Base-by-base conservation (phyloP, 2,113 vertebrate species). In the Nothocercus nigrocapillus region DNA sequence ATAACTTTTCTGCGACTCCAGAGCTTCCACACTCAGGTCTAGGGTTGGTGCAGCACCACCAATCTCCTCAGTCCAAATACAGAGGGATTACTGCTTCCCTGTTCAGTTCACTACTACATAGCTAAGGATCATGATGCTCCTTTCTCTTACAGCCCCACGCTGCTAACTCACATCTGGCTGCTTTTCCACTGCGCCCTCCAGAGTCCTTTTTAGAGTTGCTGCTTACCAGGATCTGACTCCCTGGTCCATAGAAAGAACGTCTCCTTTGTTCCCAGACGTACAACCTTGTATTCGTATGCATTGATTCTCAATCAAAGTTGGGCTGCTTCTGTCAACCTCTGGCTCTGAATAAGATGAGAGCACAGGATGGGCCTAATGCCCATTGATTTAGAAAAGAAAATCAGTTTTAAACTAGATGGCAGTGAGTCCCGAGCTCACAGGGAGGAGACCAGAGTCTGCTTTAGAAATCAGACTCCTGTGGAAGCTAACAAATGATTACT, bases 291-390 rank as follows among this genome's bases (percentile, higher is more conserved):
- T 96, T 77, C 93, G 54, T 47, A 14, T 40, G 40, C 54, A 42
- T 62, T 80, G 79, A 89, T 91, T 93, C 51, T 82, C 91, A 77
- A 32, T 91, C 67, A 87, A 69, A 88, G 66, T 14, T 53, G 44
- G 79, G n/a, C 44, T 83, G 7, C 40, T 90, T 81, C 59, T 91
- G 54, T 89, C 75, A 54, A 12, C 63, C 51, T 63, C 49, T 91
- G 75, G n/a, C 75, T 88, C 69, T 70, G 45, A 88, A 80, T 44
- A 78, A 88, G 75, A 80, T 63, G 32, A 74, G 47, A 83, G 17
- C 17, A 28, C n/a, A 40, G 45, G 44, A 82, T 76, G 92, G 59
- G 11, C 28, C 53, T 85, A 94, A 87, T 49, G 30, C 13, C 67
- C 32, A 40, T 62, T 88, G 79, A 88, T 90, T 85, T 5, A 32